These are phyloP conservation scores for Dolichopus griseipennis DNA, from an alignment of 2,888 invertebrate species.

Conservation along the genomic window DNA sequence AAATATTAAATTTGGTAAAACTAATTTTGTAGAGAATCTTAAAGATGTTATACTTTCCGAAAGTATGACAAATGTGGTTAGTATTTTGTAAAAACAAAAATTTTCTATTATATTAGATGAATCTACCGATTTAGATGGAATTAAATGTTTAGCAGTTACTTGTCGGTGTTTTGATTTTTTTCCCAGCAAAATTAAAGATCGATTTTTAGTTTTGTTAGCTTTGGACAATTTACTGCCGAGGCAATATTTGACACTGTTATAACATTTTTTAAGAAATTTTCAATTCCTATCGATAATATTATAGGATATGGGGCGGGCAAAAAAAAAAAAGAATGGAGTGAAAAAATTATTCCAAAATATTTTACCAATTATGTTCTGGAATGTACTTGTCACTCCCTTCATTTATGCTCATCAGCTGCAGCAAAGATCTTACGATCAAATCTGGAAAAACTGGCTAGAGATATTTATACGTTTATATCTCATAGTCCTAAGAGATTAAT, in stretches of 20 bases:
- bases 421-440: slow-evolving; percentile 22
- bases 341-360: slow-evolving; percentile 21
- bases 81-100: slow-evolving; percentile 8
- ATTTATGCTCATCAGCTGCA: slow-evolving; percentile 26
- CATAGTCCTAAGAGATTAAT: slow-evolving; percentile 3
- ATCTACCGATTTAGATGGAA: slow-evolving; percentile 7
- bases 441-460: slow-evolving; percentile 8
- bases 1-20: too few species aligned
- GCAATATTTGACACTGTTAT: background rate
- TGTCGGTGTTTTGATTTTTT: slow-evolving; percentile 7
- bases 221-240: slow-evolving; percentile 24
- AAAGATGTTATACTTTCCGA: background rate
- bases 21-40: background rate
- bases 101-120: slow-evolving; percentile 12
- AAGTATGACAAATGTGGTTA: background rate
- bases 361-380: slow-evolving; percentile 24
- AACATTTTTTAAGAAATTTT: background rate
- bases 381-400: slow-evolving; percentile 26
- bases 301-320: slow-evolving; percentile 28
- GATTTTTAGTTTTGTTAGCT: slow-evolving; percentile 15
- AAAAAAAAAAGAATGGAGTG: slow-evolving; percentile 22
- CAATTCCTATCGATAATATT: slow-evolving; percentile 21
- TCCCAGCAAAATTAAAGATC: background rate
- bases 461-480: slow-evolving; percentile 7
- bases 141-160: background rate